Evolutionary conservation across 2,797 vertebrate species (phyloP).

Genomic region (Scarus forsteni): DNA sequence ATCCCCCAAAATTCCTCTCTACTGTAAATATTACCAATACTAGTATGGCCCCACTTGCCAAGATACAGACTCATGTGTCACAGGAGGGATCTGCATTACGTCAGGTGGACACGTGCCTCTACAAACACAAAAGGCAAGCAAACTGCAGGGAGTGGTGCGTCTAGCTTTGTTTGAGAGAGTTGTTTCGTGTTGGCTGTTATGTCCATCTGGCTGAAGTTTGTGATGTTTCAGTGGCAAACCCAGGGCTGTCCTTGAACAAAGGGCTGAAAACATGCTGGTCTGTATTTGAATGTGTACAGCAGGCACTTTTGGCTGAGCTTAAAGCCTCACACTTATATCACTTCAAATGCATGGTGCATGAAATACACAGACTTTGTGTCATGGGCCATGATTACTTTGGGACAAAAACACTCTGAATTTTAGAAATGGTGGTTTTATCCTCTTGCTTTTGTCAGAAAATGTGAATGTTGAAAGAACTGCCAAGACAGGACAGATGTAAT

Average conservation of each 20-base stretch:
- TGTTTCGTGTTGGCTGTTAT: constrained; percentile 21
- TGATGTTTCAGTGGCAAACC: constrained; percentile 28
- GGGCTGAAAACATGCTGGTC: constrained; percentile 24
- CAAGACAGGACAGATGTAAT: too few relatives aligned
- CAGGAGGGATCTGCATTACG: constrained; percentile 50
- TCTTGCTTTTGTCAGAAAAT: too few relatives aligned
- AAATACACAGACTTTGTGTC: too few relatives aligned
- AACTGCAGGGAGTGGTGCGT: constrained; percentile 63
- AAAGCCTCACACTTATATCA: too few relatives aligned
- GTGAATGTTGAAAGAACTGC: too few relatives aligned
- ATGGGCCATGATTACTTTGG: too few relatives aligned
- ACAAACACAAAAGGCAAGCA: constrained; percentile 58
- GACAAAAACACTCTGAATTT: too few relatives aligned
- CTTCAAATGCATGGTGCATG: too few relatives aligned
- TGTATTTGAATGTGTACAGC: too few relatives aligned
- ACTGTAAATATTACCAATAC: constrained; percentile 49
- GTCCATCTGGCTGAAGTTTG: constrained; percentile 15
- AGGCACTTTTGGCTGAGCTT: too few relatives aligned
- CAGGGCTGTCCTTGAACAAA: constrained; percentile 56
- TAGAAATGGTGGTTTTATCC: too few relatives aligned
- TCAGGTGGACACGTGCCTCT: constrained; percentile 53
- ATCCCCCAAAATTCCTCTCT: constrained; percentile 35
- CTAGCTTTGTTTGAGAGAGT: constrained; percentile 47
- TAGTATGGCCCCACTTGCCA: constrained; percentile 47
- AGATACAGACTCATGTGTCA: constrained; percentile 33